Percentiles rank a stretch among this genome's conserved stretches.
These are phyloP conservation scores for Drosophila lowei DNA, from an alignment of 1,140 invertebrate genomes.

Conservation along the genomic window DNA sequence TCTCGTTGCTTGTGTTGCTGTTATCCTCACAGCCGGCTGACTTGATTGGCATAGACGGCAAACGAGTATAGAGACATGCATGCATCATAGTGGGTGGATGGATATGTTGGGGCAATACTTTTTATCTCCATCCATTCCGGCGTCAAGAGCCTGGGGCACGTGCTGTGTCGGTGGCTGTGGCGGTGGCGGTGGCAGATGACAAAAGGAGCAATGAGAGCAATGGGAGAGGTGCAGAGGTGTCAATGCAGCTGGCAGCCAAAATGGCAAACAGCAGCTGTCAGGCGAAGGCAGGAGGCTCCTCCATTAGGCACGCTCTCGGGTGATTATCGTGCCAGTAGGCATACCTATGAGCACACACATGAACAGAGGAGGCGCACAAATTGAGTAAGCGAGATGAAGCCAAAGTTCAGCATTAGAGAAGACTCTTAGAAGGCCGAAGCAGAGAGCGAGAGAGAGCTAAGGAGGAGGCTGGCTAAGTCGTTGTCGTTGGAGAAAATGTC, in stretches of 20 bases:
- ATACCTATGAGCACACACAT: slow-evolving; percentile 10
- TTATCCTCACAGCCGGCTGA: slow-evolving; percentile 32
- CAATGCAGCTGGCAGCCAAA: slow-evolving; percentile 33
- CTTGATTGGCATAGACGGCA: slow-evolving; percentile 54
- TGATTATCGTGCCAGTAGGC: slow-evolving; percentile 60
- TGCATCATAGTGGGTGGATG: slow-evolving; percentile 22
- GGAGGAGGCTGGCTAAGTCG: slow-evolving; percentile 59
- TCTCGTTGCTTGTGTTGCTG: slow-evolving; percentile 12
- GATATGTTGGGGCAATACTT: slow-evolving; percentile 29
- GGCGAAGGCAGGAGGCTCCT: slow-evolving; percentile 3
- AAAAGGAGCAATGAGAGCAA: slow-evolving; percentile 14
- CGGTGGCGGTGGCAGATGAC: neutral
- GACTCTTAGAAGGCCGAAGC: neutral
- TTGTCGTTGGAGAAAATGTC: slow-evolving; percentile 54
- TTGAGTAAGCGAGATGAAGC: slow-evolving; percentile 51
- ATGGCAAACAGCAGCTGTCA: slow-evolving; percentile 36
- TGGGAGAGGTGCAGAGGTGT: slow-evolving; percentile 15
- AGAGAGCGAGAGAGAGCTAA: slow-evolving; percentile 11
- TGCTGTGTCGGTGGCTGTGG: slow-evolving; percentile 3
- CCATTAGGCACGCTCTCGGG: slow-evolving; percentile 58
- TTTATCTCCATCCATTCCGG: slow-evolving; percentile 15
- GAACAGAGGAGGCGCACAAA: slow-evolving; percentile 13
- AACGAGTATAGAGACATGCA: slow-evolving; percentile 26
- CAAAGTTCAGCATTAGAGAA: slow-evolving; percentile 41
- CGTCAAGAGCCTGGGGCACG: slow-evolving; percentile 39